phyloP scores from a whole-genome alignment of 1,140 invertebrate genomes.

The Colletes gigas region DNA sequence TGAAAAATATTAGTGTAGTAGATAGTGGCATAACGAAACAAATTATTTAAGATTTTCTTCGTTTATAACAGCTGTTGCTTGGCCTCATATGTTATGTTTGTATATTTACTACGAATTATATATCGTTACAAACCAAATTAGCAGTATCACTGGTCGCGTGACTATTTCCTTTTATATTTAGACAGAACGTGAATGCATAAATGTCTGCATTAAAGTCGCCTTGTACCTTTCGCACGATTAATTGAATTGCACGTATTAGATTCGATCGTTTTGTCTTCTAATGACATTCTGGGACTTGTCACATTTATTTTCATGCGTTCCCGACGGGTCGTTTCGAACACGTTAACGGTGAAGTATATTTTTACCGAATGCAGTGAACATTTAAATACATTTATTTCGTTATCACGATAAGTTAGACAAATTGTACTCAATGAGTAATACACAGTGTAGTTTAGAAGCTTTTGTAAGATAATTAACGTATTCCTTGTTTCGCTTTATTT shows the following conservation, averaged over 20 bases:
- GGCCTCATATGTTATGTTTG: no score
- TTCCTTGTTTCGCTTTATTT: background rate
- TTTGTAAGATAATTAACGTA: background rate
- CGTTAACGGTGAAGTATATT: background rate
- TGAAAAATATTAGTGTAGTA: background rate
- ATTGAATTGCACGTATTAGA: no score
- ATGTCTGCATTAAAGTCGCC: background rate
- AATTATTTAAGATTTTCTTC: background rate
- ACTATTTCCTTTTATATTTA: constrained; percentile 20
- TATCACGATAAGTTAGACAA: background rate
- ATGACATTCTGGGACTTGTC: no score
- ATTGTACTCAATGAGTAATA: background rate
- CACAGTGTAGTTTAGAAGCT: background rate
- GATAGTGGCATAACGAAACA: background rate
- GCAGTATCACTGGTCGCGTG: background rate
- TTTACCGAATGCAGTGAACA: background rate
- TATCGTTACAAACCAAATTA: constrained; percentile 6
- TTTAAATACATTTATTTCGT: background rate
- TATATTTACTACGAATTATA: background rate
- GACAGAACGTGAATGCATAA: background rate
- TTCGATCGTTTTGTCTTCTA: background rate
- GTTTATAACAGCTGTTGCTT: constrained; percentile 1
- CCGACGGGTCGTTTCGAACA: no score
- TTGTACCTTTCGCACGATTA: background rate
- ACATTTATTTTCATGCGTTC: no score